A percentile compares a stretch with the other conserved stretches of the same genome.
phyloP scores from a whole-genome alignment of 2,113 vertebrate genomes.

The Pterocles orientalis region DNA sequence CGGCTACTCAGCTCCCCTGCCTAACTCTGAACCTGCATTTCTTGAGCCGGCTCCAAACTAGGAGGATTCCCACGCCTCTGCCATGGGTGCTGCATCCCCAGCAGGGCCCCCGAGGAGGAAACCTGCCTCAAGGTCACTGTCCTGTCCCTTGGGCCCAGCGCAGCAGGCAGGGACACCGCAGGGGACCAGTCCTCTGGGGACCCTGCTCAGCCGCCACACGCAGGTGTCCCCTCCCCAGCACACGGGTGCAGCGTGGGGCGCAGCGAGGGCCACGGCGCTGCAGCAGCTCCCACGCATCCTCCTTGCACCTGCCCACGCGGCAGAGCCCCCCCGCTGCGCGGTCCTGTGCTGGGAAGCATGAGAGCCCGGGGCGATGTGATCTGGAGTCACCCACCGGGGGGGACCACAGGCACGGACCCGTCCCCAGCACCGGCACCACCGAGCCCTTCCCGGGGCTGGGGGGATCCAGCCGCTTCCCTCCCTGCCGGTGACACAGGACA shows the following conservation, averaged over 20 bases:
- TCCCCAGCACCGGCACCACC: background rate
- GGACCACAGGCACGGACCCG: background rate
- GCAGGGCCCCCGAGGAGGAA: background rate
- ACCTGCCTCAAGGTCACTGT: conserved; percentile 8
- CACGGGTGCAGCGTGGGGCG: background rate
- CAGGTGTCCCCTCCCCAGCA: background rate
- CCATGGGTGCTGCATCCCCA: rapidly evolving
- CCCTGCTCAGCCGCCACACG: background rate
- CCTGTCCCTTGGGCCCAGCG: background rate
- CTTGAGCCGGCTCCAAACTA: rapidly evolving
- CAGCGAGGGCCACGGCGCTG: background rate
- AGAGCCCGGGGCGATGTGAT: background rate
- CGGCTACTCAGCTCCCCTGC: background rate
- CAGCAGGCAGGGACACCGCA: background rate
- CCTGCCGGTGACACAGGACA: background rate
- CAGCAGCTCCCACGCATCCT: background rate
- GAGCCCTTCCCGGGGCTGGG: background rate
- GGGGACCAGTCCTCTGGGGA: background rate
- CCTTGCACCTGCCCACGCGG: background rate
- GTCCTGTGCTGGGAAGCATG: background rate
- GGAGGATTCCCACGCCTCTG: rapidly evolving
- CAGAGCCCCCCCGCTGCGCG: background rate
- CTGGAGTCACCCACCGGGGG: background rate
- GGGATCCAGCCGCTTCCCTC: background rate
- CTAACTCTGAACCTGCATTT: background rate